phyloP scores from a whole-genome alignment of 2,113 vertebrate species.

The Tretioscincus oriximinensis region DNA sequence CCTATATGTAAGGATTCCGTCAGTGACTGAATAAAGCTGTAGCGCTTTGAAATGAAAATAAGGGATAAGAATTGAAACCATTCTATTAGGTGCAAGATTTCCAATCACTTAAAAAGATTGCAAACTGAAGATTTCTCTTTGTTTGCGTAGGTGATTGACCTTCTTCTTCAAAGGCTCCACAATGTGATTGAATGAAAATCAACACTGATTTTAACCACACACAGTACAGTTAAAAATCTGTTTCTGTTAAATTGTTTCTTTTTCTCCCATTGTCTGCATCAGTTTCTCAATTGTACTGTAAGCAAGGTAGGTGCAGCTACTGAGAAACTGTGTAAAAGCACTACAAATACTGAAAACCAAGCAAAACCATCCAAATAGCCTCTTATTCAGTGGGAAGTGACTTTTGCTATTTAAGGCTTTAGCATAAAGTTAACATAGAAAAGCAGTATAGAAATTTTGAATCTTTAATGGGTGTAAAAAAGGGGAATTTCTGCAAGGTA shows the following conservation, averaged over 20 bases:
- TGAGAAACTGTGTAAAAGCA: accelerated
- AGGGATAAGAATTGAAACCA: too few species aligned
- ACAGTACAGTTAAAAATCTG: neutral
- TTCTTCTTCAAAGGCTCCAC: neutral
- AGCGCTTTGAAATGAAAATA: too few species aligned
- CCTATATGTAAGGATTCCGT: too few species aligned
- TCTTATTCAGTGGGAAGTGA: neutral
- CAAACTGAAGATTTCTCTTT: neutral
- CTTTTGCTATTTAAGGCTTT: neutral
- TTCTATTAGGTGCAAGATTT: neutral
- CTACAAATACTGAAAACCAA: neutral
- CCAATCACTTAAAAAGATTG: neutral
- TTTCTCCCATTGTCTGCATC: neutral
- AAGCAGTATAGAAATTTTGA: too few species aligned
- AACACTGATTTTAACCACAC: constrained; percentile 10
- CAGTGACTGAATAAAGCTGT: too few species aligned
- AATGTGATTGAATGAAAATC: neutral
- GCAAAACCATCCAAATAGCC: accelerated
- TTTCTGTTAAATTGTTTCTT: neutral
- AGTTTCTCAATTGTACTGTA: neutral
- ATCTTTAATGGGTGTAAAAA: too few species aligned
- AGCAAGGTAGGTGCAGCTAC: accelerated
- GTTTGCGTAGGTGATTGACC: neutral
- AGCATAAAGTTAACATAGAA: too few species aligned
- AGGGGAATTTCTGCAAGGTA: too few species aligned